Evolutionary conservation across 2,113 vertebrate species (phyloP).

Genomic region (Petroica traversi): DNA sequence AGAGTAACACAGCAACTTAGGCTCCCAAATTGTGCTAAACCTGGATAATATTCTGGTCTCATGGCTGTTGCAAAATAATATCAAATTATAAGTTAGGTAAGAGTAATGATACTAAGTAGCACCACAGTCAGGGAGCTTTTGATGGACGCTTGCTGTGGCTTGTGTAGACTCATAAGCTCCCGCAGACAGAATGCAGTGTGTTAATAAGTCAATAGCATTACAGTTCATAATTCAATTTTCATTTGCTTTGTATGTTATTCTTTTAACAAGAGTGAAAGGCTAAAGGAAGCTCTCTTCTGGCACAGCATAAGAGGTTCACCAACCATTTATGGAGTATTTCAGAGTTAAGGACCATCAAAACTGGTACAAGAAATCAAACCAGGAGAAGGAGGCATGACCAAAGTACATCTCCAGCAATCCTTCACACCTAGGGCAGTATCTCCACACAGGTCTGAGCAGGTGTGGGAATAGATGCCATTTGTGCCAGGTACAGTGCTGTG

Average conservation of each 20-base stretch:
- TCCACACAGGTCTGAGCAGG: not conserved
- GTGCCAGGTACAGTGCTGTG: not conserved
- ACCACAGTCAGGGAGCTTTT: not conserved
- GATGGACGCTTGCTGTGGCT: not conserved
- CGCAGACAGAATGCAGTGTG: not conserved
- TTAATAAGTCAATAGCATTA: not conserved
- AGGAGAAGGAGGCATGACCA: not conserved
- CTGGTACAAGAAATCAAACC: not conserved
- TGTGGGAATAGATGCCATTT: not conserved
- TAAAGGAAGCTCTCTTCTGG: not conserved
- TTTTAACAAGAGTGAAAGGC: not conserved
- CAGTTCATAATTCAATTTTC: not conserved
- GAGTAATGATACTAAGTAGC: not conserved
- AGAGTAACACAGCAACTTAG: not conserved
- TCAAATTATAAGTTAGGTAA: not conserved
- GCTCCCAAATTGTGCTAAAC: not conserved
- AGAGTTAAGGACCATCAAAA: not conserved
- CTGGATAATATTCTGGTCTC: not conserved
- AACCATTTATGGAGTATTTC: not conserved
- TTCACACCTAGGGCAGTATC: not conserved
- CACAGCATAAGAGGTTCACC: not conserved
- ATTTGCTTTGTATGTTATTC: not conserved
- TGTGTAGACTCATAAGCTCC: not conserved
- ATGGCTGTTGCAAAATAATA: not conserved
- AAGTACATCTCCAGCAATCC: not conserved